Evolutionary conservation across 2,888 invertebrate genomes (phyloP).

Genomic region (Marronus borbonicus): DNA sequence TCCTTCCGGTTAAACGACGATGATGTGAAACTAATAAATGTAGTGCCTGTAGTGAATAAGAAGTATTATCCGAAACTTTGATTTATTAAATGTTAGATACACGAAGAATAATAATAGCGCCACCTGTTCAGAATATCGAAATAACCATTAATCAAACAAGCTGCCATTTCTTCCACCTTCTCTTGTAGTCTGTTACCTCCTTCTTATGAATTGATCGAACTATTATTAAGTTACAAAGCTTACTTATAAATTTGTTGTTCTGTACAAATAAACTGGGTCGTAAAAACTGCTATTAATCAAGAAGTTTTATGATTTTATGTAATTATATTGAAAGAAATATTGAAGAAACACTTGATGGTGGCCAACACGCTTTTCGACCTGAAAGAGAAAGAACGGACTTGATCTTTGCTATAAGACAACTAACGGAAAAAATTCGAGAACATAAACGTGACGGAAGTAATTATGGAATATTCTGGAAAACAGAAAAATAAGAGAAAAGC

Average conservation of each 20-base stretch:
- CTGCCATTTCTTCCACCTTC: neutral
- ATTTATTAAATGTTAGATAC: conserved; percentile 30
- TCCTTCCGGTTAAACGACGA: too few relatives aligned
- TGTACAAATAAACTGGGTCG: neutral
- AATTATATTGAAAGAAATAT: too few relatives aligned
- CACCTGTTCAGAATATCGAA: conserved; percentile 40
- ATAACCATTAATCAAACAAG: conserved; percentile 35
- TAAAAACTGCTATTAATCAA: conserved; percentile 3
- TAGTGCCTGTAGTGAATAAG: neutral
- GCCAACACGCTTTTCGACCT: too few relatives aligned
- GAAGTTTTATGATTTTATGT: too few relatives aligned
- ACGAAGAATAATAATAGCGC: conserved; percentile 17
- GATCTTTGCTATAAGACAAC: too few relatives aligned
- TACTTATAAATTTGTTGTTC: neutral
- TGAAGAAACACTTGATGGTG: too few relatives aligned
- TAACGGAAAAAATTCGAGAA: too few relatives aligned
- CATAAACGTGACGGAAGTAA: too few relatives aligned
- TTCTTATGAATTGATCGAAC: conserved; percentile 1
- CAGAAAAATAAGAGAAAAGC: too few relatives aligned
- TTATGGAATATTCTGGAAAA: too few relatives aligned
- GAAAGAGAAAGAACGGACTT: too few relatives aligned
- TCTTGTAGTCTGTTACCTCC: neutral
- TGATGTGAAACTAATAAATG: too few relatives aligned
- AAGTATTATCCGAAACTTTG: conserved; percentile 17
- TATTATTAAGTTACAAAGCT: conserved; percentile 28